Percentiles rank a stretch among this genome's conserved stretches.
Conservation (phyloP, 2,888 invertebrate genomes). For the Alcis repandata region DNA sequence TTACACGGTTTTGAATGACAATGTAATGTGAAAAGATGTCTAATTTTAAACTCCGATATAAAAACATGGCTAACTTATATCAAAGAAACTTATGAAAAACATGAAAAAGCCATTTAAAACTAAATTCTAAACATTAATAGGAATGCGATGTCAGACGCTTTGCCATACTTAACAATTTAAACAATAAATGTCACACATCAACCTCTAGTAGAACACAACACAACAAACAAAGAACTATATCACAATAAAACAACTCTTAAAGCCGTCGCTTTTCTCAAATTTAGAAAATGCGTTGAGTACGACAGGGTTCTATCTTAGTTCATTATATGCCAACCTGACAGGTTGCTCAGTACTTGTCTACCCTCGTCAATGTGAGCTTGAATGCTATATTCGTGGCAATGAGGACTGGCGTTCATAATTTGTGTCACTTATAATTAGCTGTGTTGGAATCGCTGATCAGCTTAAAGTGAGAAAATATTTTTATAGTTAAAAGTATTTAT, state of each 20-base stretch:
- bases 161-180: neutral
- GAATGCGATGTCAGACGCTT: too few relatives aligned
- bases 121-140: too few relatives aligned
- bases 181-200: constrained; percentile 13
- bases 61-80: too few relatives aligned
- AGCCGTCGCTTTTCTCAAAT: neutral
- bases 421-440: constrained; percentile 37
- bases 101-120: too few relatives aligned
- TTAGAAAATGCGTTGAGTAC: neutral
- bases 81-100: too few relatives aligned
- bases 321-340: constrained; percentile 17
- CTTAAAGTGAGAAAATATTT: neutral
- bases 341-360: constrained; percentile 33
- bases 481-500: too few relatives aligned
- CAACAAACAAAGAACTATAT: constrained; percentile 16
- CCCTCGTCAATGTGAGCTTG: constrained; percentile 31
- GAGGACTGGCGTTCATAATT: constrained; percentile 40
- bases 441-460: constrained; percentile 9
- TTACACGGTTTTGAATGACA: too few relatives aligned
- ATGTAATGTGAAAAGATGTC: too few relatives aligned
- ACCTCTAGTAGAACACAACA: constrained; percentile 7
- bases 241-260: neutral
- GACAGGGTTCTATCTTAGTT: constrained; percentile 18
- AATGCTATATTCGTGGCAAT: constrained; percentile 35
- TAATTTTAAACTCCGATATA: too few relatives aligned